These are phyloP conservation scores for Hirtodrosophila confusa DNA, from an alignment of 2,888 invertebrate genomes.

Conservation along the genomic window DNA sequence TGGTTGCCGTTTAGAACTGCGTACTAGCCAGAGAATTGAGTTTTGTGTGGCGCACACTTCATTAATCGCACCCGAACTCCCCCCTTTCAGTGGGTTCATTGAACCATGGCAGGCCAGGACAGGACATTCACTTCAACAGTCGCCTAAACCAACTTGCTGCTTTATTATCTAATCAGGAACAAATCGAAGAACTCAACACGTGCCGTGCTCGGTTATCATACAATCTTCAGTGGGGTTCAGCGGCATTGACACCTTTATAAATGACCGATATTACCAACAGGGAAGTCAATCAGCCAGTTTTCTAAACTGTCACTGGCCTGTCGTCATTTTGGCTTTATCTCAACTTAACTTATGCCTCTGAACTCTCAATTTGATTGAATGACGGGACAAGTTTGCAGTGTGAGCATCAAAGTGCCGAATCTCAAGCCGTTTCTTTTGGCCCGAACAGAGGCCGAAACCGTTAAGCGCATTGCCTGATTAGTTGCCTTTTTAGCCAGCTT, in stretches of 20 bases:
- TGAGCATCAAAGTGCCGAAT: constrained; percentile 26
- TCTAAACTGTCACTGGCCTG: constrained; percentile 8
- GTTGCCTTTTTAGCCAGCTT: neutral
- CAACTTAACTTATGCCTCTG: constrained; percentile 17
- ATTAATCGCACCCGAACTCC: constrained; percentile 11
- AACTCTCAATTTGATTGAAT: constrained; percentile 57
- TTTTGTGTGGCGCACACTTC: constrained; percentile 30
- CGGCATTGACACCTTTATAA: constrained; percentile 22
- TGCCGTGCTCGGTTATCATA: constrained; percentile 8
- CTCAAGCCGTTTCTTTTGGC: constrained; percentile 1
- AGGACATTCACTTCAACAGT: constrained; percentile 39
- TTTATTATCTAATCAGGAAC: constrained; percentile 22
- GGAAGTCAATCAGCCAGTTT: constrained; percentile 6
- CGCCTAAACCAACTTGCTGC: neutral
- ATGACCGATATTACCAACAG: constrained; percentile 27
- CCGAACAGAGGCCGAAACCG: constrained; percentile 7
- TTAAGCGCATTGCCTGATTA: constrained; percentile 28
- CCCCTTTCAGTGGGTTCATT: constrained; percentile 12
- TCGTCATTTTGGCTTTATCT: neutral
- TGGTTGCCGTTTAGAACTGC: constrained; percentile 1
- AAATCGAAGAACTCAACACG: constrained; percentile 15
- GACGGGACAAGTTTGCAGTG: constrained; percentile 47
- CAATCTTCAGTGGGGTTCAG: constrained; percentile 7
- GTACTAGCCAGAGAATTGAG: constrained; percentile 17
- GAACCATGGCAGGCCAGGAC: constrained; percentile 10